Percentiles rank a stretch among this genome's conserved stretches.
Conservation (phyloP, 1,140 invertebrate genomes). For the Nebria ingens region DNA sequence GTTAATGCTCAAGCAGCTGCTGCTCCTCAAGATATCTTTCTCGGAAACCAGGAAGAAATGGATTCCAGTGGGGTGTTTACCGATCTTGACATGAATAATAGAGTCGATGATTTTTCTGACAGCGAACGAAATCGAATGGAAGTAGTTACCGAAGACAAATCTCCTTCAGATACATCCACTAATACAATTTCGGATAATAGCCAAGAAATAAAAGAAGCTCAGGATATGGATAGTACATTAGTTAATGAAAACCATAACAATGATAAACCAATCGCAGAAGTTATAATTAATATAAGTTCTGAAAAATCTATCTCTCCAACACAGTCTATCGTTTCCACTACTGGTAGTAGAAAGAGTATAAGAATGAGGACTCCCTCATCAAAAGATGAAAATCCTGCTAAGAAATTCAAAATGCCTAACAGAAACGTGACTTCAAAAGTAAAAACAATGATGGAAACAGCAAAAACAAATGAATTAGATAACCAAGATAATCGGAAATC, state of each 20-base stretch:
- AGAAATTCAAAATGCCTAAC: slow-evolving; percentile 67
- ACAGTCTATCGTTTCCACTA: slow-evolving; percentile 13
- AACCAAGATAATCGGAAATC: slow-evolving; percentile 20
- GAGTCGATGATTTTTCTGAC: slow-evolving; percentile 23
- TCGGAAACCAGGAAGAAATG: slow-evolving; percentile 55
- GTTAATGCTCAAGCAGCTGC: slow-evolving; percentile 39
- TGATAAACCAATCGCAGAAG: not conserved
- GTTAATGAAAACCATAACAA: not conserved
- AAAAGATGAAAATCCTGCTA: slow-evolving; percentile 45
- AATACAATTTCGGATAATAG: slow-evolving; percentile 30
- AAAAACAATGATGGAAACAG: slow-evolving; percentile 56
- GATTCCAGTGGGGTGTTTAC: slow-evolving; percentile 79
- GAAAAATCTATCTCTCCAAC: slow-evolving; percentile 4
- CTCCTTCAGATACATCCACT: slow-evolving; percentile 30
- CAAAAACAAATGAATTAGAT: slow-evolving; percentile 30
- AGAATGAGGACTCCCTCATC: slow-evolving; percentile 22
- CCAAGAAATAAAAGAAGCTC: slow-evolving; percentile 20
- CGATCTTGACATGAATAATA: slow-evolving; percentile 51
- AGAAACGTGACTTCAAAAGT: slow-evolving; percentile 62
- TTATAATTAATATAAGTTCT: slow-evolving; percentile 21
- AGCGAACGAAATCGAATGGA: slow-evolving; percentile 22
- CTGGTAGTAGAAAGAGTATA: slow-evolving; percentile 21
- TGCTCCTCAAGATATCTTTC: slow-evolving; percentile 33
- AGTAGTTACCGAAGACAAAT: slow-evolving; percentile 25
- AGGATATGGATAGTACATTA: not conserved